phyloP scores from a whole-genome alignment of 2,888 invertebrate species.

The Callyntrura sp. region DNA sequence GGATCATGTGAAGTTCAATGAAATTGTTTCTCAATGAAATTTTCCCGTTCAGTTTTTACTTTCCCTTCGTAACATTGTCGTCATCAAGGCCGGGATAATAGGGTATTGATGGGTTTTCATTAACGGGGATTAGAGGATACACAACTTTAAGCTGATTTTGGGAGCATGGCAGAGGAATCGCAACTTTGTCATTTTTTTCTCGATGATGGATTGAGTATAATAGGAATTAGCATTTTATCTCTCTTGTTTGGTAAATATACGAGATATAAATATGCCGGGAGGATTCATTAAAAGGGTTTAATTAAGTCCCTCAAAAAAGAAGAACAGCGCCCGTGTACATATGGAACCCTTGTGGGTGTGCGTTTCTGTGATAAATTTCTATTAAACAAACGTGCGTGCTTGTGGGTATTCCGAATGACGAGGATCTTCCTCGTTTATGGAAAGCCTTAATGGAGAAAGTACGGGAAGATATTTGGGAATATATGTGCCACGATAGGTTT shows the following conservation, averaged over 20 bases:
- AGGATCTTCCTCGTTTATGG: not conserved
- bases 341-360: not conserved
- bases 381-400: slow-evolving; percentile 16
- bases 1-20: too few relatives aligned
- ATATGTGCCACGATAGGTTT: not conserved
- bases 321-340: not conserved
- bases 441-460: not conserved
- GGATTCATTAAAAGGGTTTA: slow-evolving; percentile 41
- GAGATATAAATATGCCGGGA: not conserved
- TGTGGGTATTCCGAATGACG: not conserved
- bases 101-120: slow-evolving; percentile 36
- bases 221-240: not conserved
- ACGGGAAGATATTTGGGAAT: slow-evolving; percentile 25
- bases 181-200: not conserved
- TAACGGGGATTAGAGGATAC: slow-evolving; percentile 31
- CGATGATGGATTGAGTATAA: slow-evolving; percentile 29
- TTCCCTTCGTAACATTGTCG: too few relatives aligned
- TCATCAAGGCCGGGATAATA: too few relatives aligned
- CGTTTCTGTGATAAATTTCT: slow-evolving; percentile 47
- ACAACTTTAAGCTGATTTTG: too few relatives aligned
- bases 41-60: too few relatives aligned
- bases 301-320: slow-evolving; percentile 48
- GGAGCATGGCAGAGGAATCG: not conserved
- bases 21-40: too few relatives aligned
- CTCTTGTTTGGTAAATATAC: slow-evolving; percentile 3